phyloP scores from a whole-genome alignment of 2,797 vertebrate species.

The Rhinophrynus dorsalis region DNA sequence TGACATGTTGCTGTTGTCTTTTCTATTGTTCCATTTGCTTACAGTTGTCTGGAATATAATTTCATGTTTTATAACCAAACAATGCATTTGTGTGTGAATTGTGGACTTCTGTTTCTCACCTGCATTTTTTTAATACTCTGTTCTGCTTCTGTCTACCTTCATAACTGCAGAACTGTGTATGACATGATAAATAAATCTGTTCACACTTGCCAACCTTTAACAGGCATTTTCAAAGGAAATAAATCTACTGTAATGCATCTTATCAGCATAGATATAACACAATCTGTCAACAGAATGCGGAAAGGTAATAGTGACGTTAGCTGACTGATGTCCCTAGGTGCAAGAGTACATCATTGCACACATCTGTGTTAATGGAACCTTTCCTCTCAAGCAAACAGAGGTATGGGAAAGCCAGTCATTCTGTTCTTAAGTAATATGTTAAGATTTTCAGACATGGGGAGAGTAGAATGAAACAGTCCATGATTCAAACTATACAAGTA shows the following conservation, averaged over 20 bases:
- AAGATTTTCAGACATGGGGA: not conserved
- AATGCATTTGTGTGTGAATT: slow-evolving; percentile 15
- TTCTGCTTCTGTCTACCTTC: slow-evolving; percentile 27
- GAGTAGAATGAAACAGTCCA: no score
- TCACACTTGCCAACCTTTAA: slow-evolving; percentile 31
- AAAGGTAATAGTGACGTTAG: slow-evolving; percentile 10
- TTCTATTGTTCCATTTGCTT: slow-evolving; percentile 4
- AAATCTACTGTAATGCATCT: slow-evolving; percentile 30
- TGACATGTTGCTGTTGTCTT: slow-evolving; percentile 2
- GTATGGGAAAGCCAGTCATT: not conserved
- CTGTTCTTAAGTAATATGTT: not conserved
- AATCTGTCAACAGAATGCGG: slow-evolving; percentile 28
- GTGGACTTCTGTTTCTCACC: not conserved
- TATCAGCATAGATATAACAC: slow-evolving; percentile 32
- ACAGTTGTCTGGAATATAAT: slow-evolving; percentile 14
- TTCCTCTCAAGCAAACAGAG: not conserved
- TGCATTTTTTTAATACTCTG: not conserved
- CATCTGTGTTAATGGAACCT: slow-evolving; percentile 14
- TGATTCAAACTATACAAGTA: no score
- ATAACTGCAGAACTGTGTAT: slow-evolving; percentile 35
- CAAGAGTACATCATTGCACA: slow-evolving; percentile 11
- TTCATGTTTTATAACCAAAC: slow-evolving; percentile 18
- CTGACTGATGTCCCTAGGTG: slow-evolving; percentile 25
- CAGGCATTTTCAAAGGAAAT: slow-evolving; percentile 36
- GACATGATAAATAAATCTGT: slow-evolving; percentile 38